phyloP scores from a whole-genome alignment of 1,140 invertebrate species.

The Neodiprion fabricii region DNA sequence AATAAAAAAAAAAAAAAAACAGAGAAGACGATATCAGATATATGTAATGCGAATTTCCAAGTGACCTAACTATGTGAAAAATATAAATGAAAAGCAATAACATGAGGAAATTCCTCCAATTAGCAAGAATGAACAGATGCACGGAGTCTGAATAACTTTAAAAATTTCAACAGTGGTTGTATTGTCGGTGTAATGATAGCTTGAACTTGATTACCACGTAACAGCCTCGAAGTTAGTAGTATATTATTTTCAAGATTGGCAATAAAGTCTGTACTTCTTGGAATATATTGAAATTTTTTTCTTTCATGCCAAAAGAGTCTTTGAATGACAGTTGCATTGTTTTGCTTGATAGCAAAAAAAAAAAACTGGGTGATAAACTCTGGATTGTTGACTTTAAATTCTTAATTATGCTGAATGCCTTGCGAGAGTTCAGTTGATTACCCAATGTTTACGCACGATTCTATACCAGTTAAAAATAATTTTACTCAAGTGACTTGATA shows the following conservation, averaged over 20 bases:
- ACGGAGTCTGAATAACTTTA: too few species aligned
- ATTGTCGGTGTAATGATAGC: background rate
- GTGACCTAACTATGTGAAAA: too few species aligned
- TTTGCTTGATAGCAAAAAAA: background rate
- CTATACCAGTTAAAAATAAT: background rate
- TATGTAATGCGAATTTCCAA: too few species aligned
- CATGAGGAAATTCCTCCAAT: background rate
- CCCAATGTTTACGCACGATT: background rate
- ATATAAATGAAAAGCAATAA: too few species aligned
- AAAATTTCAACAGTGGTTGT: background rate
- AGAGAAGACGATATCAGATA: too few species aligned
- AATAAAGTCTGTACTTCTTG: background rate
- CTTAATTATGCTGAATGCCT: background rate
- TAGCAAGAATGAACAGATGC: background rate
- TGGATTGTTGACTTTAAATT: background rate
- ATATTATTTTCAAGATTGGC: background rate
- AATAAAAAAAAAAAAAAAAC: too few species aligned
- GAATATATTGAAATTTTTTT: background rate
- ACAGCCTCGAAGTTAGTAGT: background rate
- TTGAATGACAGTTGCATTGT: background rate
- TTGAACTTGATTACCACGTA: background rate
- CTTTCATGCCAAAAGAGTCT: background rate
- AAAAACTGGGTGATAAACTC: background rate
- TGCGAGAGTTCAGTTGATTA: background rate
- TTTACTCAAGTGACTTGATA: background rate